These are phyloP conservation scores for Margaritifera margaritifera DNA, from an alignment of 2,888 invertebrate genomes.

Conservation along the genomic window DNA sequence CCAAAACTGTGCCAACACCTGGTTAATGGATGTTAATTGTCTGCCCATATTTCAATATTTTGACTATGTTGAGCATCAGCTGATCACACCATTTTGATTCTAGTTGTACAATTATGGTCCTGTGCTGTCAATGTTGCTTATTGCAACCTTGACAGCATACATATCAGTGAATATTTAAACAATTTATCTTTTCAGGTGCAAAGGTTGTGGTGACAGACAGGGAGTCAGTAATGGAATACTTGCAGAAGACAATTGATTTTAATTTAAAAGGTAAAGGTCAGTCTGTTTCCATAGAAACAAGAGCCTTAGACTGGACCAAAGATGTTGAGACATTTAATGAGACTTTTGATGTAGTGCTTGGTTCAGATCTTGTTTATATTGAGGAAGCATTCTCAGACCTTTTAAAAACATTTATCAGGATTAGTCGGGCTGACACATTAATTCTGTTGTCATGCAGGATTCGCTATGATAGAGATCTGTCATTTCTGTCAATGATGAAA, in stretches of 20 bases:
- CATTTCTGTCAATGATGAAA: slow-evolving; percentile 57
- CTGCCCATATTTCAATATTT: too few species aligned
- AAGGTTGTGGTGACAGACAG: slow-evolving; percentile 64
- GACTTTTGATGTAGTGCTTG: slow-evolving; percentile 66
- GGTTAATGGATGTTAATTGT: too few species aligned
- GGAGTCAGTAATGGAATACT: slow-evolving; percentile 47
- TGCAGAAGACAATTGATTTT: slow-evolving; percentile 44
- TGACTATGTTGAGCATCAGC: too few species aligned
- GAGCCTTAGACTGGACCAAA: slow-evolving; percentile 65
- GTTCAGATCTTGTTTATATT: slow-evolving; percentile 72
- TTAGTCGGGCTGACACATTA: slow-evolving; percentile 43
- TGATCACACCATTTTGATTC: too few species aligned
- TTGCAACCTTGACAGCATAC: too few species aligned
- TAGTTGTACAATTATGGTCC: too few species aligned
- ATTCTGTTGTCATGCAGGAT: slow-evolving; percentile 66
- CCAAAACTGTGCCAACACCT: too few species aligned
- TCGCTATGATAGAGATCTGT: slow-evolving; percentile 64
- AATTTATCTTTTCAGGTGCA: slow-evolving; percentile 46
- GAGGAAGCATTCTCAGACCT: slow-evolving; percentile 68
- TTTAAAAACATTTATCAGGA: slow-evolving; percentile 50
- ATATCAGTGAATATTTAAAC: too few species aligned
- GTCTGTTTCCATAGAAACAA: slow-evolving; percentile 27
- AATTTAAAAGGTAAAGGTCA: slow-evolving; percentile 37
- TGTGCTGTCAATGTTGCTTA: too few species aligned
- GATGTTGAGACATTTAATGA: slow-evolving; percentile 34